Percentiles rank a stretch among this genome's conserved stretches.
These are phyloP conservation scores for Piscicola geometra DNA, from an alignment of 2,888 invertebrate species.

Conservation along the genomic window DNA sequence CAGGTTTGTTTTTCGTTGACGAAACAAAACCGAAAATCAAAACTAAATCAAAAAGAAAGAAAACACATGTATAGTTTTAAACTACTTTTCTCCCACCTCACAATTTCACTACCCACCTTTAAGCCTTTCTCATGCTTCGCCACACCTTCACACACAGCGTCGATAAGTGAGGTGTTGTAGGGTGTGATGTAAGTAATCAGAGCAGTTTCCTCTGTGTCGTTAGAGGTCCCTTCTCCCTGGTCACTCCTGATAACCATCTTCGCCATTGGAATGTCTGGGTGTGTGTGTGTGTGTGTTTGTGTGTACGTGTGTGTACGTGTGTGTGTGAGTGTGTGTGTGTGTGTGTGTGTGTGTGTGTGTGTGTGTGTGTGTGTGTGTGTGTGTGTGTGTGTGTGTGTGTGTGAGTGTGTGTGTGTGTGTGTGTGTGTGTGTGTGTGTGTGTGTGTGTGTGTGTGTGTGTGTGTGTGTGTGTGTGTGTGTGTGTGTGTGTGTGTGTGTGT, in stretches of 20 bases:
- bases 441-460: conserved; percentile 29
- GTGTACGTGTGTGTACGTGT: conserved; percentile 1
- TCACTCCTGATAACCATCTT: background rate
- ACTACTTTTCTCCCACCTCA: too few relatives aligned
- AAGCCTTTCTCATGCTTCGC: too few relatives aligned
- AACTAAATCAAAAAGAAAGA: too few relatives aligned
- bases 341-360: background rate
- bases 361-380: too few relatives aligned
- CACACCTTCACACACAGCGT: too few relatives aligned
- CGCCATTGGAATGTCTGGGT: background rate
- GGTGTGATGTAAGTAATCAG: too few relatives aligned
- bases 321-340: conserved; percentile 19
- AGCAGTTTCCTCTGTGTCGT: background rate
- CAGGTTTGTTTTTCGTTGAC: too few relatives aligned
- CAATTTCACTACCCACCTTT: too few relatives aligned
- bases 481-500: background rate
- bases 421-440: conserved; percentile 23
- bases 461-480: conserved; percentile 8
- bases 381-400: conserved; percentile 14
- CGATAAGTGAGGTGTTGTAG: too few relatives aligned
- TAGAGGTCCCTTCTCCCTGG: background rate
- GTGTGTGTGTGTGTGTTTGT: conserved; percentile 8
- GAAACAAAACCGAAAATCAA: too few relatives aligned
- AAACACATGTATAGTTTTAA: too few relatives aligned
- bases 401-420: background rate